Evolutionary conservation across 2,113 vertebrate genomes (phyloP), one percentile per base, ranked within the genome.

Genomic region (Shinisaurus crocodilurus): DNA sequence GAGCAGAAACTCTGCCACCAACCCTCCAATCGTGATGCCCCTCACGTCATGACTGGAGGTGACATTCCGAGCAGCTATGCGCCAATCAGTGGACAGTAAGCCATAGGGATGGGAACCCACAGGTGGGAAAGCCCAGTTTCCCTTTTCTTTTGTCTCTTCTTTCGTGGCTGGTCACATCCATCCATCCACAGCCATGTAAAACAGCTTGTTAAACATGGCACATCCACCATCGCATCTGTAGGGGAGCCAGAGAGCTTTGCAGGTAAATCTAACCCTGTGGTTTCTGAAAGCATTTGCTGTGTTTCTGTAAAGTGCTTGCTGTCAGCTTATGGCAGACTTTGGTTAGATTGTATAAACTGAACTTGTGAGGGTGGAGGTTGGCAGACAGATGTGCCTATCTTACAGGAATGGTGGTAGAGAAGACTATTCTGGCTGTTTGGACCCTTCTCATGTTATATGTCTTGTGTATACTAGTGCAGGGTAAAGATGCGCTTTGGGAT

Each of bases 171-270:
- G 15, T 67, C 43, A 5, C 16, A 13, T 25, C 13, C 45, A 13
- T 25, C 13, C 45, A 45, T n/a, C 65, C 18, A 7, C 45, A 72
- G 45, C 2, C 34, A 37, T 20, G 34, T 54, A 54, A n/a, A 72
- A 72, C 9, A 23, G 34, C 23, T 27, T 12, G 37, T 63, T 34
- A 20, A 43, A 43, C 29, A 43, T 63, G 57, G 7, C 34, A 12
- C 40, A 63, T 65, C 1, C 15, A 18, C 54, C 37, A 48, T 87
- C 50, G 63, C 50, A 63, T 72, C 85, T 76, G 85, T 63, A 63
- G 85, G 72, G 85, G 85, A 76, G 85, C 72, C 72, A 75, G 50
- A 87, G 85, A 76, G 70, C 85, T 76, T 76, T 6, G 18, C 70
- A 43, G n/a, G 50, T 12, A 40, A 29, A 88, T 32, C 5, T 54